These are phyloP conservation scores for Arrhopalites spinosus DNA, from an alignment of 2,888 invertebrate genomes.

Conservation along the genomic window DNA sequence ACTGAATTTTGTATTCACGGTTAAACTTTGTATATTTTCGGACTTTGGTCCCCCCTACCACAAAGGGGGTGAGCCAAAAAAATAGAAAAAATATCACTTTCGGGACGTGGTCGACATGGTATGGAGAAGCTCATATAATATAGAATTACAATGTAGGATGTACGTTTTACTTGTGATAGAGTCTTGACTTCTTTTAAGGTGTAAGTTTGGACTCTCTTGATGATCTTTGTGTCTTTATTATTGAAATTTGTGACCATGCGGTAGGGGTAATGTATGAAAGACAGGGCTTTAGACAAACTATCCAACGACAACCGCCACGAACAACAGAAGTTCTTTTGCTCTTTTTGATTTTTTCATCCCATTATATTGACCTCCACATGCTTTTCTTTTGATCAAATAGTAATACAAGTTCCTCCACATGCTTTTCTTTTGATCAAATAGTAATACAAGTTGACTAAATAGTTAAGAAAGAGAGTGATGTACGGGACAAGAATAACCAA, in stretches of 20 bases:
- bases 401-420: too few relatives aligned
- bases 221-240: conserved; percentile 28
- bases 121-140: too few relatives aligned
- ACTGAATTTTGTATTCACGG: too few relatives aligned
- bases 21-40: too few relatives aligned
- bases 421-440: neutral
- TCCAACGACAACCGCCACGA: neutral
- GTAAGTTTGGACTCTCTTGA: conserved; percentile 14
- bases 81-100: too few relatives aligned
- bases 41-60: too few relatives aligned
- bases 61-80: too few relatives aligned
- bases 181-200: neutral
- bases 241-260: conserved; percentile 12
- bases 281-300: neutral
- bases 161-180: too few relatives aligned
- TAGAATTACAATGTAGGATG: too few relatives aligned
- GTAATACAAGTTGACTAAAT: neutral
- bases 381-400: neutral
- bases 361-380: neutral
- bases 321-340: neutral
- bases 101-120: too few relatives aligned
- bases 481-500: neutral
- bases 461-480: neutral
- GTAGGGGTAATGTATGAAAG: neutral
- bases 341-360: neutral